phyloP scores from a whole-genome alignment of 2,888 invertebrate species.

The Drosophila hamatofila region DNA sequence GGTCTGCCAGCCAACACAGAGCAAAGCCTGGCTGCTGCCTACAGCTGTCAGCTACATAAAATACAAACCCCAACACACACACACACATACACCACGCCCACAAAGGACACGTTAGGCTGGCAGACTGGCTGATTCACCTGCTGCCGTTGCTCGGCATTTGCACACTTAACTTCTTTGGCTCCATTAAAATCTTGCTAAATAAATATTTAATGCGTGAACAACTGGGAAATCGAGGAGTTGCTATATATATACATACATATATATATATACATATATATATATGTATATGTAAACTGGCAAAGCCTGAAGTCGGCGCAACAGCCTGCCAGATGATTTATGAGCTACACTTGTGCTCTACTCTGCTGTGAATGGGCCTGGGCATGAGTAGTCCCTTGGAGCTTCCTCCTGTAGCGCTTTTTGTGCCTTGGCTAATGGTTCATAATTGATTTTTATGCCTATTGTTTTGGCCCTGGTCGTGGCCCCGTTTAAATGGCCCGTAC shows the following conservation, averaged over 20 bases:
- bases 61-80: constrained; percentile 9
- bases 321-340: constrained; percentile 77
- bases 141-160: constrained; percentile 35
- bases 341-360: constrained; percentile 44
- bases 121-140: constrained; percentile 47
- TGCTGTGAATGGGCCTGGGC: neutral
- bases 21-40: constrained; percentile 14
- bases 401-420: constrained; percentile 37
- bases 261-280: neutral
- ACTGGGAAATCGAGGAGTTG: constrained; percentile 47
- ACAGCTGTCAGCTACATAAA: constrained; percentile 66
- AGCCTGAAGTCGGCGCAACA: constrained; percentile 55
- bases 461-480: constrained; percentile 55
- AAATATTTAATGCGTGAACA: constrained; percentile 80
- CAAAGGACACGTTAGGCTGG: constrained; percentile 52
- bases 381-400: neutral
- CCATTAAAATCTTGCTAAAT: constrained; percentile 81
- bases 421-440: constrained; percentile 74
- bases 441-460: constrained; percentile 81
- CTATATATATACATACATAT: neutral
- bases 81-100: constrained; percentile 19
- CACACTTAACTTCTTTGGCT: constrained; percentile 75
- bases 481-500: constrained; percentile 69
- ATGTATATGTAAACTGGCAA: constrained; percentile 2
- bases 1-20: constrained; percentile 14